A percentile compares a stretch with the other conserved stretches of the same genome.
Conservation (phyloP, 2,797 vertebrate genomes). For the Adelosebastes latens region DNA sequence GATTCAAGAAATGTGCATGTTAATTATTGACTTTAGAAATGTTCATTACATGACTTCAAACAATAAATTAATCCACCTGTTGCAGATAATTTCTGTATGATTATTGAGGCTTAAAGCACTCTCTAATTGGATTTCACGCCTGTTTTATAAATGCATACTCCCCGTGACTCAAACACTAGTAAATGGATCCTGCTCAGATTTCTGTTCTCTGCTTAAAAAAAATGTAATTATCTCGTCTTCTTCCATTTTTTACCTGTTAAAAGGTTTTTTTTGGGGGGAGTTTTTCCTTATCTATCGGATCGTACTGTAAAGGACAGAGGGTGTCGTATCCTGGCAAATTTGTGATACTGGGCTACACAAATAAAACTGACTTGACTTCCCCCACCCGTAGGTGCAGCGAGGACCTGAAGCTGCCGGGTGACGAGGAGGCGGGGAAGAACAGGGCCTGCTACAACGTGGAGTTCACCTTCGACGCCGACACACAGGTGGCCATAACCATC, state of each 20-base stretch:
- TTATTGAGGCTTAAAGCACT: neutral
- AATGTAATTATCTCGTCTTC: neutral
- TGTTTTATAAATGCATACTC: neutral
- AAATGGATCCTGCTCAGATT: neutral
- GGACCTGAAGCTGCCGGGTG: slow-evolving; percentile 90
- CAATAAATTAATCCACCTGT: neutral
- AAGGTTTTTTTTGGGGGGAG: too few relatives aligned
- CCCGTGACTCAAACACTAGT: neutral
- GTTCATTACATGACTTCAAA: neutral
- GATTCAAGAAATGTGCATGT: neutral
- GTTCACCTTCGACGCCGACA: slow-evolving; percentile 96
- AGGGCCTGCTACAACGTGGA: slow-evolving; percentile 94
- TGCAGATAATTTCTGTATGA: neutral
- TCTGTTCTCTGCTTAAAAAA: neutral
- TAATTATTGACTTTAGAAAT: neutral
- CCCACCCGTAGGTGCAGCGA: slow-evolving; percentile 87
- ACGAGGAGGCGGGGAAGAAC: slow-evolving; percentile 85
- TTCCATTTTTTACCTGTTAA: neutral
- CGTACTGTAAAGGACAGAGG: too few relatives aligned
- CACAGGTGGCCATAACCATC: slow-evolving; percentile 96
- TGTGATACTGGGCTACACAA: too few relatives aligned
- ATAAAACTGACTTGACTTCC: neutral
- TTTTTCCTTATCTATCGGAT: too few relatives aligned
- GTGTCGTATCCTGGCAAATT: too few relatives aligned
- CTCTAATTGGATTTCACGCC: neutral